Conservation (phyloP, 2,888 invertebrate genomes). For the Coenonympha glycerion region DNA sequence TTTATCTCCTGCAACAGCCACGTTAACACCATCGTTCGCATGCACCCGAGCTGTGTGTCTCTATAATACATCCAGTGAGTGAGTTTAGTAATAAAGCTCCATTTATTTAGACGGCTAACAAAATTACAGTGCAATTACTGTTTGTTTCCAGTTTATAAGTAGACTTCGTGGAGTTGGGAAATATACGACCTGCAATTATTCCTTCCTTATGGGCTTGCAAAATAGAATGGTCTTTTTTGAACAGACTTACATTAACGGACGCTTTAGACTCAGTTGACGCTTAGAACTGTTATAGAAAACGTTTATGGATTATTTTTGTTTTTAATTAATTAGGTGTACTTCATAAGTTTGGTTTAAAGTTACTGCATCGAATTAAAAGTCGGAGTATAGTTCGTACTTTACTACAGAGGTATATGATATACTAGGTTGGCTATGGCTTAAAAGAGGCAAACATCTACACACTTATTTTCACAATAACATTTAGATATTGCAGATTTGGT, state of each 20-base stretch:
- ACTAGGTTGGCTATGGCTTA: too few species aligned
- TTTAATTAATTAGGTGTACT: too few species aligned
- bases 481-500: too few species aligned
- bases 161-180: conserved; percentile 6
- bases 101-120: conserved; percentile 20
- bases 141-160: conserved; percentile 15
- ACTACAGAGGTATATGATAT: too few species aligned
- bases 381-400: too few species aligned
- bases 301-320: too few species aligned
- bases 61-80: conserved; percentile 21
- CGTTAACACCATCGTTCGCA: conserved; percentile 25
- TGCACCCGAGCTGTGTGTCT: conserved; percentile 21
- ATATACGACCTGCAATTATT: conserved; percentile 9
- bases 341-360: too few species aligned
- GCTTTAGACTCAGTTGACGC: too few species aligned
- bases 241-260: background rate
- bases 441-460: too few species aligned
- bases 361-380: too few species aligned
- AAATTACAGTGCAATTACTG: conserved; percentile 14
- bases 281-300: background rate
- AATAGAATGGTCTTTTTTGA: conserved; percentile 8
- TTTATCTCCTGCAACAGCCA: conserved; percentile 20
- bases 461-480: too few species aligned
- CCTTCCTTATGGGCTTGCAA: conserved; percentile 13
- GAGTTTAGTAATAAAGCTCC: conserved; percentile 17